A percentile compares a stretch with the other conserved stretches of the same genome.
These are phyloP conservation scores for Erythrocebus patas DNA, from an alignment of 2,113 vertebrate species.

Conservation along the genomic window DNA sequence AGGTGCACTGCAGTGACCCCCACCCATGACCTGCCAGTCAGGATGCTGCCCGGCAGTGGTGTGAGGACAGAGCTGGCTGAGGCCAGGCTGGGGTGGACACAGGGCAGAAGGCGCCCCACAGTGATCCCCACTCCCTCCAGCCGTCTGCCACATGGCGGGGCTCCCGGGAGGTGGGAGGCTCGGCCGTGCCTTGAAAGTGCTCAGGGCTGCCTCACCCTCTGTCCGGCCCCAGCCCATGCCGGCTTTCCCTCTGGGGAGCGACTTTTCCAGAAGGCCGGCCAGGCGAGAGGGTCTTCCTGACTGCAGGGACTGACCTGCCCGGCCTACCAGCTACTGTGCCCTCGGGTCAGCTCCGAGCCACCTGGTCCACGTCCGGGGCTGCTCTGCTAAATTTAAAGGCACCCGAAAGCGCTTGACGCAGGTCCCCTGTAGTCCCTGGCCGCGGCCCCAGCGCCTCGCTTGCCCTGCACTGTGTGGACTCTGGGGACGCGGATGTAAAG, in stretches of 20 bases:
- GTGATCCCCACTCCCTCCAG: not conserved
- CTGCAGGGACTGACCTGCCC: too few relatives aligned
- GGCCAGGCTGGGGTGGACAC: not conserved
- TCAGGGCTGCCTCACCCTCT: not conserved
- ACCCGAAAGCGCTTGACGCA: accelerated
- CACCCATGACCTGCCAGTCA: not conserved
- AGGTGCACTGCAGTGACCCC: not conserved
- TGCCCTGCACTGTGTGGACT: not conserved
- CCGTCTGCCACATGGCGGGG: not conserved
- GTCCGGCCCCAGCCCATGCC: not conserved
- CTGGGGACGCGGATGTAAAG: too few relatives aligned
- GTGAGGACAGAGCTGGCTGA: not conserved
- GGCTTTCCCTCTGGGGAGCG: not conserved
- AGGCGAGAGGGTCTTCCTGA: not conserved
- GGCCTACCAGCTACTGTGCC: not conserved
- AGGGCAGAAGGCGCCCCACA: accelerated
- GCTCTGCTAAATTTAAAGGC: not conserved
- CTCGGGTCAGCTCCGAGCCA: not conserved
- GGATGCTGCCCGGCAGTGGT: not conserved
- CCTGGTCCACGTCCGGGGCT: not conserved
- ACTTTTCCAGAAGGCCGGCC: not conserved
- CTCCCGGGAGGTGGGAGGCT: too few relatives aligned
- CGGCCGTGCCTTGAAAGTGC: not conserved
- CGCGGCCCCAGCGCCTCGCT: accelerated
- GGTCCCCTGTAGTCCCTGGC: not conserved